phyloP scores from a whole-genome alignment of 2,797 vertebrate species.

The Danio albolineatus region DNA sequence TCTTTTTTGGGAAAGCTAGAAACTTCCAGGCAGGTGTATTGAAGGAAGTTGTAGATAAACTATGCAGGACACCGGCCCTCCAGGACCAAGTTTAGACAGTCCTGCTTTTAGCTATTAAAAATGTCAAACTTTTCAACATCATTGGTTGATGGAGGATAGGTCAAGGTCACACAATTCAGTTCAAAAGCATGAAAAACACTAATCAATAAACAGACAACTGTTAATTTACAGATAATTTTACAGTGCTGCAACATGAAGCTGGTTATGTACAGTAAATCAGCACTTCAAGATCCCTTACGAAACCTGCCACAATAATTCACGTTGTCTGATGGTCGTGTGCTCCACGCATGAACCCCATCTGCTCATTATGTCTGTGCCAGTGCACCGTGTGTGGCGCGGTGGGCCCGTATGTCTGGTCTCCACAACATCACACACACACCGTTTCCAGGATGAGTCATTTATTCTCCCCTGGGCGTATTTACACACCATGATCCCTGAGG shows the following conservation, averaged over 20 bases:
- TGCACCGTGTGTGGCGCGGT: neutral
- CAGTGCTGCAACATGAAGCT: conserved; percentile 2
- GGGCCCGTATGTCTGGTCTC: conserved; percentile 38
- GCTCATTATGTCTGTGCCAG: conserved; percentile 51
- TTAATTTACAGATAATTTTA: neutral
- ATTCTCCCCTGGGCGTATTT: conserved; percentile 2
- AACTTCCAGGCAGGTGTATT: too few species aligned
- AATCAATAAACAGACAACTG: too few species aligned
- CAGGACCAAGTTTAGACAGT: too few species aligned
- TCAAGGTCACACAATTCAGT: too few species aligned
- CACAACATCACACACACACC: conserved; percentile 17
- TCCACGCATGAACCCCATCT: conserved; percentile 49
- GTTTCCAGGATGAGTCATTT: conserved; percentile 54
- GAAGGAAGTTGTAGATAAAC: too few species aligned
- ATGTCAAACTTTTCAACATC: too few species aligned
- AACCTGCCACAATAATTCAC: neutral
- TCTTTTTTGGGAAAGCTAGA: too few species aligned
- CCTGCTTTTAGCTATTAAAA: too few species aligned
- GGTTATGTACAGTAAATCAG: neutral
- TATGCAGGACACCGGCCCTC: too few species aligned
- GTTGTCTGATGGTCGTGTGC: conserved; percentile 4
- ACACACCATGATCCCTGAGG: conserved; percentile 16
- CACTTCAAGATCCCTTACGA: neutral
- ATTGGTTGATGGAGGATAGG: too few species aligned
- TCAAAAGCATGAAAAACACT: too few species aligned